These are phyloP conservation scores for Tetragnatha montana DNA, from an alignment of 2,888 invertebrate species.

Conservation along the genomic window DNA sequence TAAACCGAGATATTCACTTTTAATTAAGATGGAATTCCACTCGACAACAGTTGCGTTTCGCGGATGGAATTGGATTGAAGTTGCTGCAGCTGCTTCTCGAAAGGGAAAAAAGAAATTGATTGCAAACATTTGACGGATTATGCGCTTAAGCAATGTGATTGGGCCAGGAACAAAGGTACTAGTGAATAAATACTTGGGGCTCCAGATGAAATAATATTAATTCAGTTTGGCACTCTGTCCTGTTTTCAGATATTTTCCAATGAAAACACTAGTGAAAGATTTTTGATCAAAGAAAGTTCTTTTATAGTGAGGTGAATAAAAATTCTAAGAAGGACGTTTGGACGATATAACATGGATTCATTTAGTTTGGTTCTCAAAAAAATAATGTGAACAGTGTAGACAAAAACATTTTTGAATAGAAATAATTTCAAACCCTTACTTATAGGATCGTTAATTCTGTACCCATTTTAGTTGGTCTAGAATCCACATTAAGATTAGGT, in stretches of 20 bases:
- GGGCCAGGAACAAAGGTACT: not conserved
- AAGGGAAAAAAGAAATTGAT: not conserved
- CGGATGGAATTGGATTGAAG: not conserved
- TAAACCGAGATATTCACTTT: constrained; percentile 19
- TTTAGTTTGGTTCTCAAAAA: no score
- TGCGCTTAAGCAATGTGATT: not conserved
- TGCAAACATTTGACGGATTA: constrained; percentile 1
- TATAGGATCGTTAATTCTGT: no score
- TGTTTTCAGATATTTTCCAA: not conserved
- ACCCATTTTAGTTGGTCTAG: no score
- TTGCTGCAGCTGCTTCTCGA: not conserved
- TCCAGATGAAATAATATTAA: not conserved
- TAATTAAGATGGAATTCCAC: constrained; percentile 20
- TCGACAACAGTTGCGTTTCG: not conserved
- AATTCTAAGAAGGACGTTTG: no score
- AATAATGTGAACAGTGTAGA: no score
- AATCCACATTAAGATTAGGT: no score
- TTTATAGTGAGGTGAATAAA: no score
- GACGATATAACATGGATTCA: no score
- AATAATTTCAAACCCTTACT: no score
- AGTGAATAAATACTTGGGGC: not conserved
- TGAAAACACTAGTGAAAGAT: not conserved
- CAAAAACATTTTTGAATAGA: no score
- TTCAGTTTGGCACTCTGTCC: not conserved
- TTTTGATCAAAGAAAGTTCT: not conserved